phyloP scores from a whole-genome alignment of 2,888 invertebrate species.

The Lysandra bellargus region DNA sequence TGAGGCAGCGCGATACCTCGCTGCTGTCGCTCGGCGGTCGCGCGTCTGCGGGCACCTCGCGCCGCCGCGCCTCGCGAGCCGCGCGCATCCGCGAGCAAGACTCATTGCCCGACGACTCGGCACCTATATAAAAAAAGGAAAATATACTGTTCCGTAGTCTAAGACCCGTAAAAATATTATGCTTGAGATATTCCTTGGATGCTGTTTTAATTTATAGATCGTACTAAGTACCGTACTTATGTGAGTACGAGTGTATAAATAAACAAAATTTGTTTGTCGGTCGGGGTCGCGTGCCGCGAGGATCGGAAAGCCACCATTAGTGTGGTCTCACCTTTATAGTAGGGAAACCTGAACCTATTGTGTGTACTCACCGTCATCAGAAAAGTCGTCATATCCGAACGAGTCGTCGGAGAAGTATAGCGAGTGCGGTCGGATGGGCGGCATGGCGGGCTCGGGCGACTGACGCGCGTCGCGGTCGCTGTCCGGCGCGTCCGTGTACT shows the following conservation, averaged over 20 bases:
- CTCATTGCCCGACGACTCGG: constrained; percentile 69
- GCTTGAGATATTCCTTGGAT: no score
- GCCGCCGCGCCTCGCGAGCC: constrained; percentile 69
- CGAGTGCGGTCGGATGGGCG: constrained; percentile 43
- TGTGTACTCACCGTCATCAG: constrained; percentile 59
- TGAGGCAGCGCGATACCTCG: constrained; percentile 72
- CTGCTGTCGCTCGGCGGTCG: constrained; percentile 73
- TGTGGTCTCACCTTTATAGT: no score
- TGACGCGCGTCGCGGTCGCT: constrained; percentile 53
- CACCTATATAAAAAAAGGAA: constrained; percentile 48
- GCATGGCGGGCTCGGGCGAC: constrained; percentile 49
- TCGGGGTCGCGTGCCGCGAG: no score
- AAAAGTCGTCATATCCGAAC: constrained; percentile 70
- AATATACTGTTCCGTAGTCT: background rate
- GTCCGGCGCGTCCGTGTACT: constrained; percentile 64
- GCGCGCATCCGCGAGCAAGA: constrained; percentile 73
- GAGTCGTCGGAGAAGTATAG: constrained; percentile 69
- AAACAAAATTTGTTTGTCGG: no score
- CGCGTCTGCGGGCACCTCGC: constrained; percentile 68
- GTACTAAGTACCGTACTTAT: no score
- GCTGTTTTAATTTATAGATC: no score
- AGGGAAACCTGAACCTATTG: background rate
- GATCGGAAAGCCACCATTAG: no score
- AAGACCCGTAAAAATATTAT: no score
- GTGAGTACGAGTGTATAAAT: no score